Base-by-base conservation (phyloP, 2,113 vertebrate species). In the Pteruthius melanotis region DNA sequence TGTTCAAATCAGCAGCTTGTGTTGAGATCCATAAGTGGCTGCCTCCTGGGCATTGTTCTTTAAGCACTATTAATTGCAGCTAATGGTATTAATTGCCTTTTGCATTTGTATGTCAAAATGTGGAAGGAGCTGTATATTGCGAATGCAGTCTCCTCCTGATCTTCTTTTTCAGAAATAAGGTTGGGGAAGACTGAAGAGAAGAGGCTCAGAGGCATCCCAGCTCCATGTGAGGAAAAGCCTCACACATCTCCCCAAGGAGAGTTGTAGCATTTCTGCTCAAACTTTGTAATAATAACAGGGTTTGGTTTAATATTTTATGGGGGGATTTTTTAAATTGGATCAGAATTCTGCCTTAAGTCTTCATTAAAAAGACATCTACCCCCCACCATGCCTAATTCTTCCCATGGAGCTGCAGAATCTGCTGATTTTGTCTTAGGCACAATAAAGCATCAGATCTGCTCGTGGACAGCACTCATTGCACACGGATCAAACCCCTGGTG, bases 21-120 rank as follows among this genome's bases (percentile, higher is more conserved):
- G 27, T 35, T 78, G 61, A 77, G 72, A 77, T 69, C 56, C 59
- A 24, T 60, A 65, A 52, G 47, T 59, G 40, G 39, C 37, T 93
- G 35, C 79, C 95, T 83, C 52, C 47, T 77, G 56, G 83, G n/a
- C 39, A 64, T 56, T 83, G 42, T 81, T 93, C 66, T 68, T 60
- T 74, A 68, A 86, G 56, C 35, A 19, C 44, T 87, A 45, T 83
- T 92, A 90, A 94, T 93, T 85, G 68, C 49, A 78, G 85, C 22
- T 88, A 87, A 66, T 81, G 28, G 13, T 66, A 94, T 87, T 92
- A 95, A 95, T 75, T 92, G 64, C 28, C 44, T 80, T 94, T 52
- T 90, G 33, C 13, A 12, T 83, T 83, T 81, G 11, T 63, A 21
- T 90, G 47, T 81, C 60, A 86, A 86, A 57, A 86, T 7, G 49